Evolutionary conservation across 2,113 vertebrate genomes (phyloP).

Genomic region (Abramis brama): DNA sequence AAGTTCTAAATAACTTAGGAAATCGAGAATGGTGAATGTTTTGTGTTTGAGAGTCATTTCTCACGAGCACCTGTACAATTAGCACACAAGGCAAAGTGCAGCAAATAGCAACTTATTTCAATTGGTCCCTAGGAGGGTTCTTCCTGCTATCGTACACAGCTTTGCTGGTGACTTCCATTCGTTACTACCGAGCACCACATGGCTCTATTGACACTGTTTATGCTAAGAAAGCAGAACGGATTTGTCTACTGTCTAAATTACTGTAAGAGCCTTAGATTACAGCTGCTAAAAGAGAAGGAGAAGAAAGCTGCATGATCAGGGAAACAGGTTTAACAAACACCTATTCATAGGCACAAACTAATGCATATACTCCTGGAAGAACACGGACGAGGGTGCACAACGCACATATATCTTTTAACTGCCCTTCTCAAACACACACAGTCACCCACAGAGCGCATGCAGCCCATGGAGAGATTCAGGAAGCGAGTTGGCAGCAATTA

Average conservation of each 20-base stretch:
- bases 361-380: constrained; percentile 20
- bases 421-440: constrained; percentile 45
- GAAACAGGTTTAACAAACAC: constrained; percentile 20
- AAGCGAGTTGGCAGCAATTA: constrained; percentile 62
- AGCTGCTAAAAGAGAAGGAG: constrained; percentile 3
- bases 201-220: constrained; percentile 36
- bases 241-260: constrained; percentile 36
- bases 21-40: not conserved
- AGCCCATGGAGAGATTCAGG: constrained; percentile 29
- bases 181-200: constrained; percentile 30
- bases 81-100: constrained; percentile 33
- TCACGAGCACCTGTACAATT: constrained; percentile 12
- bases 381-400: constrained; percentile 62
- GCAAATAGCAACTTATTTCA: constrained; percentile 40
- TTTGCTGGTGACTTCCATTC: constrained; percentile 33
- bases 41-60: not conserved
- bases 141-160: not conserved
- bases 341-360: constrained; percentile 26
- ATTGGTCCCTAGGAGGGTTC: constrained; percentile 46
- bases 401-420: constrained; percentile 61
- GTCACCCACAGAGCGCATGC: constrained; percentile 40
- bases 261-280: constrained; percentile 23
- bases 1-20: not conserved
- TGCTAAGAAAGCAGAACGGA: constrained; percentile 35
- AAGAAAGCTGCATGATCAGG: constrained; percentile 26